Base-by-base conservation (phyloP, 2,888 invertebrate genomes). In the Tricholauxania praeusta region DNA sequence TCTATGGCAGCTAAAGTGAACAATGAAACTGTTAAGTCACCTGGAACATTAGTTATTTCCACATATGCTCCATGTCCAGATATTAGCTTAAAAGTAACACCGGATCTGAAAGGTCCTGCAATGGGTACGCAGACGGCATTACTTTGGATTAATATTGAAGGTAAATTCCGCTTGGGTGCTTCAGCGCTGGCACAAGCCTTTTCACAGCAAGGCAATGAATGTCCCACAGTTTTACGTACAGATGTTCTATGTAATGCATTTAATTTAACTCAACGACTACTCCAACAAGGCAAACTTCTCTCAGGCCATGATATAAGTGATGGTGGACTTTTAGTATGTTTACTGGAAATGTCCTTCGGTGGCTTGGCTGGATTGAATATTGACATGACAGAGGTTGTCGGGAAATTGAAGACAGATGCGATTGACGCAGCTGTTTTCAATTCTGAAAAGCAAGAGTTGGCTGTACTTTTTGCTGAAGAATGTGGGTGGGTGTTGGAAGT, bases 271-370 rank as follows among this genome's bases (percentile, higher is more conserved):
- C 99, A 99, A 87, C 89, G 90, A 76, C 88, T 98, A n/a, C 90
- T 98, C 59, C 90, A 91, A 88, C 92, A 82, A 52, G 79, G 79
- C 0, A 80, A 83, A 71, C 69, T 88, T 1, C 78, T 93, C 51
- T 90, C 98, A 7, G 98, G 98, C 0, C 99, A 99, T 85, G 99
- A 99, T 86, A 90, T 99, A 7, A 98, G 98, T 84, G 99, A 99
- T 88, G 99, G 99, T 28, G 99, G 99, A 48, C 89, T 99, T 49
- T 89, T 99, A 57, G 94, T 95, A 0, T 95, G 96, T 79, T 86
- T 96, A 0, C 84, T 99, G 73, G 99, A 99, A 89, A 98, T 99
- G 98, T 94, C 95, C n/a, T 96, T 99, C 84, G 97, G 93, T 72
- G 98, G 98, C 52, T 89, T 97, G 73, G 91, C 93, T 79, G 97